Evolutionary conservation across 2,797 vertebrate genomes (phyloP).

Genomic region (Acridotheres tristis): DNA sequence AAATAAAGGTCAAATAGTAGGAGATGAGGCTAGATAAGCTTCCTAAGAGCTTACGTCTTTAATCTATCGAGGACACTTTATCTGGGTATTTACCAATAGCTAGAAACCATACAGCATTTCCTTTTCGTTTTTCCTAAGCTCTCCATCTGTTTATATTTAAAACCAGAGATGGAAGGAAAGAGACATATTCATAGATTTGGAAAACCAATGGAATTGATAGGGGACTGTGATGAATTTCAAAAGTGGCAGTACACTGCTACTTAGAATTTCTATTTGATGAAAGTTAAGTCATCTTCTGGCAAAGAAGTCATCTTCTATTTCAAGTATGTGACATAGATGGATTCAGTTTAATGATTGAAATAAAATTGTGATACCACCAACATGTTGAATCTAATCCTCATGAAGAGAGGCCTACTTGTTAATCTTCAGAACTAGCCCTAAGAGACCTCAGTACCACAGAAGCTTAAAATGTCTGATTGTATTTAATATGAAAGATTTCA

Average conservation of each 20-base stretch:
- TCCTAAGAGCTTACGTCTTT: constrained; percentile 47
- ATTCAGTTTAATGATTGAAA: not conserved
- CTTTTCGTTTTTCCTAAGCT: not conserved
- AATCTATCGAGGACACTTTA: not conserved
- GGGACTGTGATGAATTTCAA: not conserved
- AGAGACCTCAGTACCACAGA: not conserved
- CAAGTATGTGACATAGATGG: not conserved
- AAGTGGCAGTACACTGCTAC: not conserved
- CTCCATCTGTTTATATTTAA: not conserved
- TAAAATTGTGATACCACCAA: not conserved
- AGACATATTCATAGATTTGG: not conserved
- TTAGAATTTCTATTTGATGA: not conserved
- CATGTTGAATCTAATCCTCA: not conserved
- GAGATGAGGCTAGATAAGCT: constrained; percentile 23
- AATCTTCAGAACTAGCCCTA: not conserved
- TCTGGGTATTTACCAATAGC: constrained; percentile 18
- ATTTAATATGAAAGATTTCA: not conserved
- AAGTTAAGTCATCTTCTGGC: not conserved
- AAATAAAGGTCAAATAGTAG: not conserved
- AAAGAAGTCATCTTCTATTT: not conserved
- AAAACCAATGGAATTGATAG: not conserved
- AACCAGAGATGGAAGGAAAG: not conserved
- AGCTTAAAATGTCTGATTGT: not conserved
- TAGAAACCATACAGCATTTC: not conserved
- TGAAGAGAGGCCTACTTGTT: not conserved